Conservation (phyloP, 2,113 vertebrate species). For the Brienomyrus longianalis region DNA sequence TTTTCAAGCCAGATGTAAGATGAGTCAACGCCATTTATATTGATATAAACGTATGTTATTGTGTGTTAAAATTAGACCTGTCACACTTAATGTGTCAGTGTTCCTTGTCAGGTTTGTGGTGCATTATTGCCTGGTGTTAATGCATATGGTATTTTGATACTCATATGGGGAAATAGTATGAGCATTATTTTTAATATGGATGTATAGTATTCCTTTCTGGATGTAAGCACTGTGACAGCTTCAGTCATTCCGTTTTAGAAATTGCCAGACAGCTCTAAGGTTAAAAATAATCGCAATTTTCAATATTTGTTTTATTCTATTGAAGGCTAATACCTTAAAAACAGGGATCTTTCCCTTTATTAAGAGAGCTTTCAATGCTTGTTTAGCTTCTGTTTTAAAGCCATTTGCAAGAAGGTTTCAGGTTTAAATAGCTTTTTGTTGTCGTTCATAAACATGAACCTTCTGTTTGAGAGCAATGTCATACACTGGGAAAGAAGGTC, state of each 20-base stretch:
- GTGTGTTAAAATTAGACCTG: not conserved
- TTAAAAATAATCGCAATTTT: not conserved
- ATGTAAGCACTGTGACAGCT: not conserved
- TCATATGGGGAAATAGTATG: not conserved
- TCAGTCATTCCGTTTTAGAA: not conserved
- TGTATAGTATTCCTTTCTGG: not conserved
- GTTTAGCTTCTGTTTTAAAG: not conserved
- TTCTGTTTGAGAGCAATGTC: not conserved
- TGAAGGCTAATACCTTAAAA: not conserved
- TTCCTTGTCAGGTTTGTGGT: not conserved
- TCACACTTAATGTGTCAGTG: not conserved
- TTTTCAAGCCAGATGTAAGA: not conserved
- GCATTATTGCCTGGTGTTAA: not conserved
- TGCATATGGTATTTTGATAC: not conserved
- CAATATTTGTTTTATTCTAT: not conserved
- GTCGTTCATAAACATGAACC: not conserved
- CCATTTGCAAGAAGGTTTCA: not conserved
- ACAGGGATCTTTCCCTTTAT: not conserved
- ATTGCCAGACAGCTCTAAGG: not conserved
- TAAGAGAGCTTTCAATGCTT: not conserved
- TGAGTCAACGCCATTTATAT: not conserved
- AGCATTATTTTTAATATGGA: not conserved
- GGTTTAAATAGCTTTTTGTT: not conserved
- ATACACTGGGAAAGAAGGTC: not conserved
- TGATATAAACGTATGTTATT: not conserved